These are phyloP conservation scores for Adoxophyes honmai DNA, from an alignment of 1,140 invertebrate species.

Conservation along the genomic window DNA sequence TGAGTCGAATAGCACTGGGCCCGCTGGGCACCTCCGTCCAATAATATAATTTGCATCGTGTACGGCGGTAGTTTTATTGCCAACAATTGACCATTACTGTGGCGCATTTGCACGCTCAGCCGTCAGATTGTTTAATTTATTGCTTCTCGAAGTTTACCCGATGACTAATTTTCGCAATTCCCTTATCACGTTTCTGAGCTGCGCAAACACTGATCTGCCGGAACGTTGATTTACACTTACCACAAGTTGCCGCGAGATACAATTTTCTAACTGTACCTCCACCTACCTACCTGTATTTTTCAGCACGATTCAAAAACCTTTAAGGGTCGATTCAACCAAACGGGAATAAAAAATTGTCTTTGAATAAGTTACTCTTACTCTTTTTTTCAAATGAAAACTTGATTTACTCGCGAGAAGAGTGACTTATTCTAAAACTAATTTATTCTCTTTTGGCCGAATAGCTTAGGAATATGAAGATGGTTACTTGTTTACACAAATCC, in stretches of 20 bases:
- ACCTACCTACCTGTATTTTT: too few relatives aligned
- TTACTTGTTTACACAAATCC: too few relatives aligned
- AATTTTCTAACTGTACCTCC: too few relatives aligned
- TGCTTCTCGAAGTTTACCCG: slow-evolving; percentile 21
- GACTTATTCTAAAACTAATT: too few relatives aligned
- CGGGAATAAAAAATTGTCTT: too few relatives aligned
- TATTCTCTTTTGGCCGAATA: too few relatives aligned
- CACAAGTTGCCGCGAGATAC: not conserved
- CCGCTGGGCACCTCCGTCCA: slow-evolving; percentile 27
- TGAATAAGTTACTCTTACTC: too few relatives aligned
- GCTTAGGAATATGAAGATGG: too few relatives aligned
- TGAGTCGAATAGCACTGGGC: slow-evolving; percentile 22
- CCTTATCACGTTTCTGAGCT: slow-evolving; percentile 16
- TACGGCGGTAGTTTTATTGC: slow-evolving; percentile 43
- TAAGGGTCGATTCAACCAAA: too few relatives aligned
- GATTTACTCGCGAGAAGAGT: too few relatives aligned
- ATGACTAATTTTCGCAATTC: slow-evolving; percentile 19
- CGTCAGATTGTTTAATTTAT: slow-evolving; percentile 38
- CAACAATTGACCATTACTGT: slow-evolving; percentile 45
- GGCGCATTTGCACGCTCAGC: slow-evolving; percentile 36
- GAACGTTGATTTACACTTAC: slow-evolving; percentile 15
- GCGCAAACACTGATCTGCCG: slow-evolving; percentile 20
- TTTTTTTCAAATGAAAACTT: too few relatives aligned
- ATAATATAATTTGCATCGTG: slow-evolving; percentile 49
- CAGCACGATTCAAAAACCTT: too few relatives aligned